A percentile compares a stretch with the other conserved stretches of the same genome.
phyloP scores from a whole-genome alignment of 2,888 invertebrate species.

The Scaptomyza parva region DNA sequence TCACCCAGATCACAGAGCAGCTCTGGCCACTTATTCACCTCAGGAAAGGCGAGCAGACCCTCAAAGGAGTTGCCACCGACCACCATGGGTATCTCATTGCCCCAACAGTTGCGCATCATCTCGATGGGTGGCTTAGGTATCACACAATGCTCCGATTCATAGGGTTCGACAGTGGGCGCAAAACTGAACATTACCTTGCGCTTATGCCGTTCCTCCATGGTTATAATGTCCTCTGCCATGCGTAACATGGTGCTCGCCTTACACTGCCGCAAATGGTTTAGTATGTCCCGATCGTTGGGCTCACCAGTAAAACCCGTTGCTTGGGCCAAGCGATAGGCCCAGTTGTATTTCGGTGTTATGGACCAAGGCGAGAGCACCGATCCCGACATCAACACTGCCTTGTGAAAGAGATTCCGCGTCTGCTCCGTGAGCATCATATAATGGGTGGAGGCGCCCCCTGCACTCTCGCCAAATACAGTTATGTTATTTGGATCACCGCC shows the following conservation, averaged over 20 bases:
- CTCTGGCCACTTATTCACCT: slow-evolving; percentile 81
- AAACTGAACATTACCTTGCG: slow-evolving; percentile 80
- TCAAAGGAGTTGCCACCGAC: slow-evolving; percentile 84
- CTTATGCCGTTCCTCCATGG: slow-evolving; percentile 80
- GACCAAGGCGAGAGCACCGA: slow-evolving; percentile 82
- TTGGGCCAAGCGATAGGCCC: slow-evolving; percentile 81
- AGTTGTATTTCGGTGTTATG: slow-evolving; percentile 73
- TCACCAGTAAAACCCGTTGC: slow-evolving; percentile 82
- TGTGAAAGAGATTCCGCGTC: slow-evolving; percentile 84
- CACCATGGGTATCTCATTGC: slow-evolving; percentile 83
- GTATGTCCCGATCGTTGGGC: slow-evolving; percentile 81
- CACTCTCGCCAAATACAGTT: slow-evolving; percentile 86
- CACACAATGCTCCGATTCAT: slow-evolving; percentile 79
- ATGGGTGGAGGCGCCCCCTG: slow-evolving; percentile 85
- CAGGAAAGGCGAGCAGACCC: slow-evolving; percentile 82
- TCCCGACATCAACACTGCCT: slow-evolving; percentile 83
- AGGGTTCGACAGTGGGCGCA: slow-evolving; percentile 83
- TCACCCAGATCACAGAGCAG: slow-evolving; percentile 75
- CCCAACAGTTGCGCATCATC: slow-evolving; percentile 83
- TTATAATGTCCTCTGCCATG: slow-evolving; percentile 82
- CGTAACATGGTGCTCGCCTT: slow-evolving; percentile 81
- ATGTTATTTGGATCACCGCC: slow-evolving; percentile 86
- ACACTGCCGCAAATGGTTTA: slow-evolving; percentile 82
- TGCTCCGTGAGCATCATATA: slow-evolving; percentile 85
- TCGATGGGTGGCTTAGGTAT: slow-evolving; percentile 80